A percentile compares a stretch with the other conserved stretches of the same genome.
These are phyloP conservation scores for Acromyrmex charruanus DNA, from an alignment of 1,140 invertebrate genomes.

Conservation along the genomic window DNA sequence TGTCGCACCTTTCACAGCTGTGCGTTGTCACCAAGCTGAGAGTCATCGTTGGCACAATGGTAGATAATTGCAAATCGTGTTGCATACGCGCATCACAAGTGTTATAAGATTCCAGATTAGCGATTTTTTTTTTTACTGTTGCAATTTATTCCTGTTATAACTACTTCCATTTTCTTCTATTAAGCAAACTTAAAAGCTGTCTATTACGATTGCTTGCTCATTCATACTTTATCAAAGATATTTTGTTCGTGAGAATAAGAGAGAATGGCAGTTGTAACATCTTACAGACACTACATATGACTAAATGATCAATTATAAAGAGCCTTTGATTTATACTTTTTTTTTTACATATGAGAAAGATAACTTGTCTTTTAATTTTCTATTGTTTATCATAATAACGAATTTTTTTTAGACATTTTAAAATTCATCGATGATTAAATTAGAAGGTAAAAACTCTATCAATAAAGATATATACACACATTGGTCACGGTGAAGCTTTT, in stretches of 20 bases:
- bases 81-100: slow-evolving; percentile 20
- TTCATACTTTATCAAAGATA: slow-evolving; percentile 41
- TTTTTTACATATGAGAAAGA: background rate
- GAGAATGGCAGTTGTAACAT: slow-evolving; percentile 9
- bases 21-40: slow-evolving; percentile 38
- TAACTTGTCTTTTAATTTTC: slow-evolving; percentile 15
- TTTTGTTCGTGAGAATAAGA: slow-evolving; percentile 26
- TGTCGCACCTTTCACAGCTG: slow-evolving; percentile 39
- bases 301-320: slow-evolving; percentile 20
- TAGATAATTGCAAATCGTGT: slow-evolving; percentile 42
- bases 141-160: slow-evolving; percentile 33
- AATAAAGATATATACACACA: no score
- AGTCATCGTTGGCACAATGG: slow-evolving; percentile 36
- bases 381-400: background rate
- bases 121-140: slow-evolving; percentile 4
- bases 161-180: slow-evolving; percentile 24
- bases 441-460: background rate
- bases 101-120: slow-evolving; percentile 22
- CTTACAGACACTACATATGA: background rate
- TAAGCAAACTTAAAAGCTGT: slow-evolving; percentile 27
- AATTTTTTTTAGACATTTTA: background rate
- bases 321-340: background rate
- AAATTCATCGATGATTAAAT: background rate
- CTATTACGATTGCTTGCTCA: slow-evolving; percentile 13
- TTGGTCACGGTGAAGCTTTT: no score